Evolutionary conservation across 2,797 vertebrate genomes (phyloP).

Genomic region (Sebastolobus alascanus): DNA sequence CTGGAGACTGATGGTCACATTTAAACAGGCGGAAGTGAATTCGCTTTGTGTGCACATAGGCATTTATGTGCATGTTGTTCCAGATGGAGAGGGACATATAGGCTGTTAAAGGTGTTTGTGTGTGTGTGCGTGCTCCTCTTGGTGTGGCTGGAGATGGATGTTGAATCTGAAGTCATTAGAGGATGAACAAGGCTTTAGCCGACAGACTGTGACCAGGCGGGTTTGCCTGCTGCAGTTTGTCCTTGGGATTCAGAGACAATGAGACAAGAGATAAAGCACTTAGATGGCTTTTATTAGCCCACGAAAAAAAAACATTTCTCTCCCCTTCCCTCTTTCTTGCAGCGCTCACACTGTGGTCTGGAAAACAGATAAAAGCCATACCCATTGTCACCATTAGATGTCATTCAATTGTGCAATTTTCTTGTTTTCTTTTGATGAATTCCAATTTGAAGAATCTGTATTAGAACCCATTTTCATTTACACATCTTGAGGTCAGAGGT

Average conservation of each 20-base stretch:
- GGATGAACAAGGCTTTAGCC: conserved; percentile 52
- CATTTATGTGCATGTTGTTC: conserved; percentile 26
- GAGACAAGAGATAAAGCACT: conserved; percentile 51
- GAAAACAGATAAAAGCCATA: conserved; percentile 15
- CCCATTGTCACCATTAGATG: neutral
- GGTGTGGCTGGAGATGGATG: conserved; percentile 50
- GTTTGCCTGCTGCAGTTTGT: conserved; percentile 48
- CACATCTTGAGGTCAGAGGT: too few species aligned
- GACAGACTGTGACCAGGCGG: conserved; percentile 64
- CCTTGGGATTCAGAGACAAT: conserved; percentile 61
- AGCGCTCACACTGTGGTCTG: neutral
- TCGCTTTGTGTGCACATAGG: conserved; percentile 22
- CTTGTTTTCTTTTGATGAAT: neutral
- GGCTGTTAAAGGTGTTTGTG: conserved; percentile 4
- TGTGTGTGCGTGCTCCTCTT: conserved; percentile 10
- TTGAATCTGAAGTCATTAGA: conserved; percentile 50
- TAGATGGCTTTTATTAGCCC: conserved; percentile 16
- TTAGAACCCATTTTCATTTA: rapidly evolving
- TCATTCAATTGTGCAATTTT: neutral
- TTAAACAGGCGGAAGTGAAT: conserved; percentile 10
- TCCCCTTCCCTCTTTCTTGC: neutral
- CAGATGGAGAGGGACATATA: conserved; percentile 23
- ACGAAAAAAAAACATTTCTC: conserved; percentile 2
- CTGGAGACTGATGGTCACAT: conserved; percentile 57
- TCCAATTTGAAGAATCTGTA: neutral